Conservation (phyloP, 2,888 invertebrate species). For the Anoncus sp. region DNA sequence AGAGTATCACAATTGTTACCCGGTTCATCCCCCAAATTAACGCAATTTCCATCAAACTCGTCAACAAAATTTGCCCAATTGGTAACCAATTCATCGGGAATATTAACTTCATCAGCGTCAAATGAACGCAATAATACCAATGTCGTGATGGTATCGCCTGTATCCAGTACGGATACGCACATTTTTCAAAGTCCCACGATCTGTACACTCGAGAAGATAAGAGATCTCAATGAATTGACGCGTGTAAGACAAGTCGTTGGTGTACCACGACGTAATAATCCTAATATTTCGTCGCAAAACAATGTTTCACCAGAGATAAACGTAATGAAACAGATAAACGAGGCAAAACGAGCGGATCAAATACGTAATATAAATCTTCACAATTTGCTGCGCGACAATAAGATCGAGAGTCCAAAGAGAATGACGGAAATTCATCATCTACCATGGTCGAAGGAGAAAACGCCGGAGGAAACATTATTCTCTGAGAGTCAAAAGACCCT, state of each 20-base stretch:
- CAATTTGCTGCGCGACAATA: background rate
- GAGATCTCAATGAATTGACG: conserved; percentile 6
- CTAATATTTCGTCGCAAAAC: background rate
- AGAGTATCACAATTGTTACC: too few relatives aligned
- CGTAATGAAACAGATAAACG: background rate
- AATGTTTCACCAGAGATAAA: background rate
- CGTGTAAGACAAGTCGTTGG: background rate
- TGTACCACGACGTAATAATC: background rate
- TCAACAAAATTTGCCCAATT: background rate
- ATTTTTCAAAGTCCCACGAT: conserved; percentile 14
- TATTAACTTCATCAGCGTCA: background rate
- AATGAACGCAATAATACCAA: conserved; percentile 6
- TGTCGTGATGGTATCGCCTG: conserved; percentile 34
- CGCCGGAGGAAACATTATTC: background rate
- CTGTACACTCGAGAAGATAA: conserved; percentile 20
- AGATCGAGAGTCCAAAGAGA: background rate
- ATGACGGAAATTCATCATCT: background rate
- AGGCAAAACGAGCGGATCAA: background rate
- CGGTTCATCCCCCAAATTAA: background rate
- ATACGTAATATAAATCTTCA: background rate
- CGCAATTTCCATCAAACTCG: too few relatives aligned
- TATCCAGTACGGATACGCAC: background rate
- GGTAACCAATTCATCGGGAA: background rate
- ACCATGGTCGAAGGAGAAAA: conserved; percentile 4
- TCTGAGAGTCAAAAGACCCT: background rate